A percentile compares a stretch with the other conserved stretches of the same genome.
Conservation (phyloP, 30 jellyfish, hydroid and myxozoan genomes). For the Aurelia sp. region DNA sequence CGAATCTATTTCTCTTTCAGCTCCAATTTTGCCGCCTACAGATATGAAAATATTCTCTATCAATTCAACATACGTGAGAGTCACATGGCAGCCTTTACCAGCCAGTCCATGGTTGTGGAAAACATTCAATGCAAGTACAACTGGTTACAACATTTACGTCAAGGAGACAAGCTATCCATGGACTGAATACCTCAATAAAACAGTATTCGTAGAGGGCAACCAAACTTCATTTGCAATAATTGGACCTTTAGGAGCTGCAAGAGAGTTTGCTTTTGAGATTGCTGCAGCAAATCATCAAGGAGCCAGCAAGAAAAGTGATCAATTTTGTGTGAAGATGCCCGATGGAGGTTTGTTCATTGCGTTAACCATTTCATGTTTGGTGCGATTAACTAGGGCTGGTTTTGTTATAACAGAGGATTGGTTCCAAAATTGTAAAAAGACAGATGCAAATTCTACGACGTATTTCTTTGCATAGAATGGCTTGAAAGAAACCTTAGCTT, state of each 20-base stretch:
- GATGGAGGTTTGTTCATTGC: constrained; percentile 32
- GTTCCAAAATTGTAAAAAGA: too few species aligned
- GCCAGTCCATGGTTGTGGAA: constrained; percentile 6
- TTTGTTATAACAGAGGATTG: too few species aligned
- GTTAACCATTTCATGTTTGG: neutral
- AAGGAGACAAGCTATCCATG: constrained; percentile 17
- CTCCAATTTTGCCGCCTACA: constrained; percentile 1
- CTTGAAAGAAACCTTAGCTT: too few species aligned
- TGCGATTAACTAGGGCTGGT: too few species aligned
- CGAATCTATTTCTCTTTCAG: neutral
- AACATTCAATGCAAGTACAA: neutral
- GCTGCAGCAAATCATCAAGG: constrained; percentile 27
- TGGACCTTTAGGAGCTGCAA: constrained; percentile 28
- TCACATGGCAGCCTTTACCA: constrained; percentile 29
- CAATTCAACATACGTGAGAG: neutral
- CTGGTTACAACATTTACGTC: constrained; percentile 14
- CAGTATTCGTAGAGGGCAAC: neutral
- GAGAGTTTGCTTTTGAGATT: neutral
- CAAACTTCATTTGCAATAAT: neutral
- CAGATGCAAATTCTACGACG: too few species aligned
- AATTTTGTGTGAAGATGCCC: neutral
- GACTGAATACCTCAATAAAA: neutral
- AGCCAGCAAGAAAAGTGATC: neutral
- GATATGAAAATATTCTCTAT: neutral
- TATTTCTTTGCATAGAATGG: too few species aligned